Evolutionary conservation across 1,140 invertebrate species (phyloP).

Genomic region (Drosophila sechellia): DNA sequence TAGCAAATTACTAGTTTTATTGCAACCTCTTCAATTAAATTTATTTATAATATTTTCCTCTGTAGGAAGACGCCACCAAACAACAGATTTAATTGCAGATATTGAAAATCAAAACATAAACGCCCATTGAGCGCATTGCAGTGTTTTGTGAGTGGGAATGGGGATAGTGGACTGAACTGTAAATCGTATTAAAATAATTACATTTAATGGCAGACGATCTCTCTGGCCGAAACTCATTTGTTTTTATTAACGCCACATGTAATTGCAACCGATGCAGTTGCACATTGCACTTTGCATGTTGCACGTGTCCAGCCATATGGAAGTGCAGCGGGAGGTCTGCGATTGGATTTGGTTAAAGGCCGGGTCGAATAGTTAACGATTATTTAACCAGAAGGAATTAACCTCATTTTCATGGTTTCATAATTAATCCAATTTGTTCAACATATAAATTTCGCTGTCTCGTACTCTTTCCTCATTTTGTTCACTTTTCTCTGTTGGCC

Average conservation of each 20-base stretch:
- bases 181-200: constrained; percentile 80
- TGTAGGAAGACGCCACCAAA: too few relatives aligned
- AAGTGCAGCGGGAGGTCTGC: constrained; percentile 6
- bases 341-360: constrained; percentile 18
- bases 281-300: constrained; percentile 14
- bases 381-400: constrained; percentile 76
- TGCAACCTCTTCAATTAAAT: too few relatives aligned
- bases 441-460: constrained; percentile 54
- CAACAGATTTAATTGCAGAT: constrained; percentile 57
- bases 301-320: constrained; percentile 50
- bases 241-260: constrained; percentile 75
- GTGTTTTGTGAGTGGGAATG: constrained; percentile 17
- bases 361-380: constrained; percentile 60
- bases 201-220: constrained; percentile 77
- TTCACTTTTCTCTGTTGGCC: not conserved
- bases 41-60: too few relatives aligned
- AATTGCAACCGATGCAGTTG: constrained; percentile 51
- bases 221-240: constrained; percentile 63
- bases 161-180: constrained; percentile 48
- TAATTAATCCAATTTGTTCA: constrained; percentile 79
- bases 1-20: too few relatives aligned
- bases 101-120: constrained; percentile 68
- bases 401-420: constrained; percentile 81
- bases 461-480: not conserved
- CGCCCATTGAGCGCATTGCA: constrained; percentile 31